A percentile compares a stretch with the other conserved stretches of the same genome.
Conservation (phyloP, 2,797 vertebrate genomes). For the Sorex maritimensis region DNA sequence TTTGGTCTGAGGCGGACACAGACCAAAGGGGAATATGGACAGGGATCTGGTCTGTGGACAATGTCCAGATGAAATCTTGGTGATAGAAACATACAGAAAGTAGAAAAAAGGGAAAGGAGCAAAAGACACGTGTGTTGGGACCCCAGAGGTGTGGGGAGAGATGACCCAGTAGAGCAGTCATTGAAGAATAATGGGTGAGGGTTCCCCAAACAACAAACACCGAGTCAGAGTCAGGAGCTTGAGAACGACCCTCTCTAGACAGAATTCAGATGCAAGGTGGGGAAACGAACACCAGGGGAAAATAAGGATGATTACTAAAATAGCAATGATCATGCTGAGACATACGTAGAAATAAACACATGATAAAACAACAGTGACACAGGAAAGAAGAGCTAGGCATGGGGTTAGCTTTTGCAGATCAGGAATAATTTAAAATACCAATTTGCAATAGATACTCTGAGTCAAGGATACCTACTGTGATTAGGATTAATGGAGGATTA, state of each 20-base stretch:
- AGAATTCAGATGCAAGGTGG: neutral
- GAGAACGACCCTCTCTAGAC: slow-evolving; percentile 3
- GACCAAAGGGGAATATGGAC: neutral
- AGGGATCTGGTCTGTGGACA: neutral
- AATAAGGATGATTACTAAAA: neutral
- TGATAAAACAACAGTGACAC: neutral
- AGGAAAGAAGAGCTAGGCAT: neutral
- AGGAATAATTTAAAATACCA: neutral
- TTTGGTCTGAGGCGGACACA: neutral
- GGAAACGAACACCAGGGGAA: neutral
- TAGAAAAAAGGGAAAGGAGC: neutral
- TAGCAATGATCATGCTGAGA: neutral
- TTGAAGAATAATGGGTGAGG: slow-evolving; percentile 33
- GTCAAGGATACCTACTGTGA: neutral
- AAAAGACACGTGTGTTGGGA: neutral
- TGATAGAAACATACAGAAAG: slow-evolving; percentile 14
- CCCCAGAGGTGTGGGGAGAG: neutral
- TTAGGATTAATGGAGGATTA: neutral
- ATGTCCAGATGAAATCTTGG: neutral
- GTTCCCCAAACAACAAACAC: slow-evolving; percentile 10
- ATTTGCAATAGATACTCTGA: neutral
- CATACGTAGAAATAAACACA: neutral
- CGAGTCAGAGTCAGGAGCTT: neutral
- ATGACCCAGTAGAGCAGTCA: neutral
- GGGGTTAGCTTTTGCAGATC: neutral